Conservation (phyloP, 2,888 invertebrate genomes). For the Leptopilina myrica region DNA sequence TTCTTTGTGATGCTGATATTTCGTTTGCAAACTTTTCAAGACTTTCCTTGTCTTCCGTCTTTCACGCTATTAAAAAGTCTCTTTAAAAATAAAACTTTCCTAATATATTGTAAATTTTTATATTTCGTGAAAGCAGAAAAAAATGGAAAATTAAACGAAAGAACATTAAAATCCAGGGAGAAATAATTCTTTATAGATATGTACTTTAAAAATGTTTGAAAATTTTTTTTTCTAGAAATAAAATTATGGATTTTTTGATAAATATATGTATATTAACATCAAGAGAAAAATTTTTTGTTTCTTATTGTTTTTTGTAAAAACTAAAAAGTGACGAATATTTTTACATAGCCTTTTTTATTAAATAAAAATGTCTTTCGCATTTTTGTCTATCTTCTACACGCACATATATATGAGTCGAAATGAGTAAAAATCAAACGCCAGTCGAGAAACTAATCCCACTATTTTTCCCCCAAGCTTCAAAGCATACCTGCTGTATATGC, state of each 20-base stretch:
- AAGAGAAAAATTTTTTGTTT: too few species aligned
- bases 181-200: too few species aligned
- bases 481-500: slow-evolving; percentile 31
- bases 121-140: not conserved
- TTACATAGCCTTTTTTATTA: not conserved
- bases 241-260: too few species aligned
- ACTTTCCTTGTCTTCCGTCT: slow-evolving; percentile 2
- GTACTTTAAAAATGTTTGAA: too few species aligned
- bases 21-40: slow-evolving; percentile 22
- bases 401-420: not conserved
- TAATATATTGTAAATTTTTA: not conserved
- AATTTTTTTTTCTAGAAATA: too few species aligned
- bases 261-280: too few species aligned
- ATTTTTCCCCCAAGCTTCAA: slow-evolving; percentile 44
- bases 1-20: slow-evolving; percentile 36
- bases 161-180: not conserved
- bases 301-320: not conserved
- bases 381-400: not conserved
- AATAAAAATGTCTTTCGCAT: not conserved
- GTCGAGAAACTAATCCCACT: slow-evolving; percentile 50
- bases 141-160: not conserved
- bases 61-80: not conserved
- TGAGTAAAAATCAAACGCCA: slow-evolving; percentile 47
- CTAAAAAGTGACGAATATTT: not conserved
- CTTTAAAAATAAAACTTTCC: not conserved